Percentiles rank a stretch among this genome's conserved stretches.
Conservation (phyloP, 2,113 vertebrate genomes). For the Stigmatopora argus region DNA sequence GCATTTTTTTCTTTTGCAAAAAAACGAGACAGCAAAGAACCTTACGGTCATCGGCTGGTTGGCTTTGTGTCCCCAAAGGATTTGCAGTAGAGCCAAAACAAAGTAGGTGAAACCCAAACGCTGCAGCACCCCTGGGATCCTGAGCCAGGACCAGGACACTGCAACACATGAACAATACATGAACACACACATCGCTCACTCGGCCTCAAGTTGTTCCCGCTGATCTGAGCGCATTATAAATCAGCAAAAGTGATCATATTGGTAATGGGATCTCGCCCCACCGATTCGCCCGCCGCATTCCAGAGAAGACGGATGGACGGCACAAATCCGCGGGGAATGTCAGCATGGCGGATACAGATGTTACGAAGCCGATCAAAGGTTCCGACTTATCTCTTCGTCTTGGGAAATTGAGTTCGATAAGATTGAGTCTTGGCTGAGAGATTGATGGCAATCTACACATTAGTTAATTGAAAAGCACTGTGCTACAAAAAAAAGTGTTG, state of each 20-base stretch:
- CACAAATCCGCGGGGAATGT: constrained; percentile 15
- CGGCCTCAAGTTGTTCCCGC: constrained; percentile 10
- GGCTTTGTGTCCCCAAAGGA: constrained; percentile 60
- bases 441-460: constrained; percentile 77
- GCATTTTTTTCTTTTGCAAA: not conserved
- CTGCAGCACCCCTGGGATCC: constrained; percentile 78
- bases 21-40: constrained; percentile 12
- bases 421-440: constrained; percentile 44
- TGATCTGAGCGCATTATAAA: constrained; percentile 24
- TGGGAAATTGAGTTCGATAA: constrained; percentile 34
- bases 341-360: constrained; percentile 26
- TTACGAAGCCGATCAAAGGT: constrained; percentile 50
- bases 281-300: constrained; percentile 2
- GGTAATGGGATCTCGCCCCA: constrained; percentile 10
- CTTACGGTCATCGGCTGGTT: constrained; percentile 59
- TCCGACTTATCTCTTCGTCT: constrained; percentile 54
- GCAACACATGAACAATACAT: constrained; percentile 27
- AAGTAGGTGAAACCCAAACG: constrained; percentile 77
- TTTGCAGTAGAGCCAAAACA: constrained; percentile 72
- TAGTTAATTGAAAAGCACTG: constrained; percentile 80
- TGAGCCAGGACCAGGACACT: constrained; percentile 78
- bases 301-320: constrained; percentile 23
- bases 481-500: constrained; percentile 52
- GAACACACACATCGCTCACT: not conserved
- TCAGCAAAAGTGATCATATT: constrained; percentile 19